A percentile compares a stretch with the other conserved stretches of the same genome.
Conservation (phyloP, 2,888 invertebrate species). For the Drosophila neutralis region DNA sequence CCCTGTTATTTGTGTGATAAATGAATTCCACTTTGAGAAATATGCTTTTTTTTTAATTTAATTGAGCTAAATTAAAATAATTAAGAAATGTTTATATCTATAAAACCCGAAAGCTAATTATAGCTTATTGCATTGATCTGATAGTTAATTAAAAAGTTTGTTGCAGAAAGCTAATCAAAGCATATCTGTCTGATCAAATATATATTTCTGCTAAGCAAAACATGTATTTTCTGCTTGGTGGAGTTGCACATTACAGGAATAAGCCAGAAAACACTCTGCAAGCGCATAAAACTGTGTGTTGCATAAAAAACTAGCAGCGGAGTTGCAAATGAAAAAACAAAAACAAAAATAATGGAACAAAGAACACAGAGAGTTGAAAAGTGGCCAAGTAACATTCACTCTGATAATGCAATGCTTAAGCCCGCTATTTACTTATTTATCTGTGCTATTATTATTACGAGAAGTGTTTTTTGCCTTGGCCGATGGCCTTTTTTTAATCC, state of each 20-base stretch:
- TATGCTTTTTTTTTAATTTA: no score
- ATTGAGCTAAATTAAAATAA: not conserved
- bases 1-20: not conserved
- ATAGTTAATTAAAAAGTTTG: not conserved
- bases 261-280: not conserved
- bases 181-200: not conserved
- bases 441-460: conserved; percentile 12
- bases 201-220: not conserved
- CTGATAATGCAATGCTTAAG: conserved; percentile 48
- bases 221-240: not conserved
- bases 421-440: conserved; percentile 63
- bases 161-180: not conserved
- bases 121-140: not conserved
- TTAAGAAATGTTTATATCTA: not conserved
- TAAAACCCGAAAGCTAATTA: not conserved
- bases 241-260: not conserved
- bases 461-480: conserved; percentile 2
- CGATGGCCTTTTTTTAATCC: conserved; percentile 53
- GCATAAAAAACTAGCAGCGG: conserved; percentile 1
- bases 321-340: not conserved
- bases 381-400: conserved; percentile 41
- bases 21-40: not conserved
- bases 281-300: not conserved
- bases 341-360: not conserved
- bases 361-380: conserved; percentile 4